Conservation (phyloP, 2,888 invertebrate genomes). For the Drosophila neotestacea region DNA sequence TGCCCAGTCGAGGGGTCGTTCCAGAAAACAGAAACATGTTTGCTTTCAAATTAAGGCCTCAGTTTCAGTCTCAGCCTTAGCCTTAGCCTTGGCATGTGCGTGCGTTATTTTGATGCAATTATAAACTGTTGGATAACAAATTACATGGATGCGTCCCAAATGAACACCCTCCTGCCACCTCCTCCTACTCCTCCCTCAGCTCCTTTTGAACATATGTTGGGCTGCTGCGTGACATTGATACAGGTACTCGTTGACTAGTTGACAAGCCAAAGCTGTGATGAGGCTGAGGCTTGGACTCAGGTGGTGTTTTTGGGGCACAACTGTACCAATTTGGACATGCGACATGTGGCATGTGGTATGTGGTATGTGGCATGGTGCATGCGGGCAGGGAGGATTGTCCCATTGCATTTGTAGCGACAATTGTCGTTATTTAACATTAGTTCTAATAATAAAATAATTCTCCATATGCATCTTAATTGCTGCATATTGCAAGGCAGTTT, state of each 20-base stretch:
- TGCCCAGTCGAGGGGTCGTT: constrained; percentile 21
- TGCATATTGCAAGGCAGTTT: constrained; percentile 6
- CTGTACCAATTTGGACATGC: constrained; percentile 48
- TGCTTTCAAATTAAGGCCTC: constrained; percentile 55
- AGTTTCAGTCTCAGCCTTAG: background rate
- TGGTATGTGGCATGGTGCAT: constrained; percentile 53
- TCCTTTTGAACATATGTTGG: constrained; percentile 65
- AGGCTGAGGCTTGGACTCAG: constrained; percentile 36
- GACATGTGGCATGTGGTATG: constrained; percentile 30
- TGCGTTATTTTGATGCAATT: constrained; percentile 76
- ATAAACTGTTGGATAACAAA: constrained; percentile 81
- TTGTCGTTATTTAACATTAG: constrained; percentile 62
- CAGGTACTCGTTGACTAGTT: constrained; percentile 58
- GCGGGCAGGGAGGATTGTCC: constrained; percentile 43
- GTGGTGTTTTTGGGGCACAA: constrained; percentile 41
- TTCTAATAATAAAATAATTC: constrained; percentile 67
- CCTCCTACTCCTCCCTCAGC: constrained; percentile 13
- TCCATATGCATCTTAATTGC: constrained; percentile 61
- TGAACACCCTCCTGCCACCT: background rate
- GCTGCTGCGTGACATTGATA: constrained; percentile 70
- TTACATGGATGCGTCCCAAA: constrained; percentile 62
- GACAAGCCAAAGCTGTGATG: constrained; percentile 58
- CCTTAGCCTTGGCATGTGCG: constrained; percentile 55
- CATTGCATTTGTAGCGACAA: constrained; percentile 40
- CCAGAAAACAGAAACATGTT: constrained; percentile 55